phyloP scores from a whole-genome alignment of 2,888 invertebrate genomes.

The Punctoribates punctum region DNA sequence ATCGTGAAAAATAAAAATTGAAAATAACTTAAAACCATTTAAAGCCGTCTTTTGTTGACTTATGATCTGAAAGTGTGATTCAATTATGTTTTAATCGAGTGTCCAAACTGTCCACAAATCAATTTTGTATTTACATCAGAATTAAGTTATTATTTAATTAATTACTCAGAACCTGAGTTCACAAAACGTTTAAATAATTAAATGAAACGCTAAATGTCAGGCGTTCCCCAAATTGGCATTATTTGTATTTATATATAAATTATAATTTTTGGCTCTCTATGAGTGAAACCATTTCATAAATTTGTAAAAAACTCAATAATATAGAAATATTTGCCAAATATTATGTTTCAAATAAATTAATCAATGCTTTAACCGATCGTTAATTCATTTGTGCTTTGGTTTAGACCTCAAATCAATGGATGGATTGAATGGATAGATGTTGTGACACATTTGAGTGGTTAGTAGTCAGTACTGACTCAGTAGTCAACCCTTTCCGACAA shows the following conservation, averaged over 20 bases:
- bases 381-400: background rate
- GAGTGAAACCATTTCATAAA: constrained; percentile 6
- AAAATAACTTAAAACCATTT: background rate
- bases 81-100: background rate
- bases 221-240: background rate
- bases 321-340: constrained; percentile 10
- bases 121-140: background rate
- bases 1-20: background rate
- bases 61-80: constrained; percentile 23
- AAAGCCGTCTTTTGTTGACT: background rate
- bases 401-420: background rate
- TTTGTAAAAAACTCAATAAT: background rate
- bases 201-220: background rate
- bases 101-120: background rate
- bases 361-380: background rate
- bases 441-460: too few species aligned
- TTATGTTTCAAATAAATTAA: background rate
- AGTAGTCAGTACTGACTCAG: too few species aligned
- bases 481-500: too few species aligned
- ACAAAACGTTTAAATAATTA: background rate
- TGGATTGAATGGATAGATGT: too few species aligned
- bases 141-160: background rate
- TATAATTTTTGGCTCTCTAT: background rate
- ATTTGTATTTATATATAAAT: background rate
- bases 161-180: background rate